Percentiles rank a stretch among this genome's conserved stretches.
Conservation (phyloP, 2,113 vertebrate genomes). For the Haplotaxodon microlepis region DNA sequence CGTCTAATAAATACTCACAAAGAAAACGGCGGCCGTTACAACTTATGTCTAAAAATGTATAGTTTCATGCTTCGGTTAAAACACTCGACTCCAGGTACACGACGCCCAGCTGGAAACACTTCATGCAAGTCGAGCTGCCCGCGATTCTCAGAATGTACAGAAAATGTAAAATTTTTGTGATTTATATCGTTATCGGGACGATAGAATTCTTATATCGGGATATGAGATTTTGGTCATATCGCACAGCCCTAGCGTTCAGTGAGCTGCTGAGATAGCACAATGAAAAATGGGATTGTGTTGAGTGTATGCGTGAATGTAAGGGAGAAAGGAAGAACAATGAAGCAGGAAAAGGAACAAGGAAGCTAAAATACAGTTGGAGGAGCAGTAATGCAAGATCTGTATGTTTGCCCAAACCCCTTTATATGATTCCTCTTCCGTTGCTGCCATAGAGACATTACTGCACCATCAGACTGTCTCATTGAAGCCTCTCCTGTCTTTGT, state of each 20-base stretch:
- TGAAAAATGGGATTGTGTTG: conserved; percentile 11
- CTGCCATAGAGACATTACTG: background rate
- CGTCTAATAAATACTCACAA: too few relatives aligned
- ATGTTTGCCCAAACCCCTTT: background rate
- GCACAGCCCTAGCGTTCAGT: background rate
- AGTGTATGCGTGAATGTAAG: background rate
- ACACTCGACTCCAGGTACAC: too few relatives aligned
- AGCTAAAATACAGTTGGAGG: background rate
- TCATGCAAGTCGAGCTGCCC: too few relatives aligned
- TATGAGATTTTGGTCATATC: background rate
- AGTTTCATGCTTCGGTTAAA: too few relatives aligned
- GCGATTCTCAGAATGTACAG: too few relatives aligned
- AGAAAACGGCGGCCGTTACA: too few relatives aligned
- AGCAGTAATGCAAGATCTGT: background rate
- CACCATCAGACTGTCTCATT: conserved; percentile 2
- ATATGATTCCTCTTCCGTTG: background rate
- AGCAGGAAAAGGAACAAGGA: background rate
- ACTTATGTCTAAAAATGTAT: too few relatives aligned
- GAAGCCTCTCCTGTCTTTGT: conserved; percentile 1
- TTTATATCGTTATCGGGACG: too few relatives aligned
- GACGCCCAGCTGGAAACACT: too few relatives aligned
- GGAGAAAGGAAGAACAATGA: background rate
- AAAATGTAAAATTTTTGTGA: too few relatives aligned
- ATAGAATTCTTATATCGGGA: background rate
- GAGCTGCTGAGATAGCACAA: conserved; percentile 33